phyloP scores from a whole-genome alignment of 2,888 invertebrate genomes.

The Mimas tiliae region DNA sequence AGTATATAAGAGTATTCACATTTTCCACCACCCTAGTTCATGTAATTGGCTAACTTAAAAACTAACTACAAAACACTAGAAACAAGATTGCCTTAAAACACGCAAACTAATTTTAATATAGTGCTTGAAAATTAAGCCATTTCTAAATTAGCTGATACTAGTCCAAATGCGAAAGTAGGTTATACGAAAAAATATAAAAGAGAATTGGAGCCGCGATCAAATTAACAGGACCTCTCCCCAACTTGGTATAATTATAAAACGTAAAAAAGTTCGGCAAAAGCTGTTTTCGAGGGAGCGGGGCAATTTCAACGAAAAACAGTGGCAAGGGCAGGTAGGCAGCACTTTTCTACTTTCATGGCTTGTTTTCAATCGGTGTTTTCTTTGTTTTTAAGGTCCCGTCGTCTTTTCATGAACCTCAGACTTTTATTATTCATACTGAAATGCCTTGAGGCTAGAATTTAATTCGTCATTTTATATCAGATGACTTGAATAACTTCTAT shows the following conservation, averaged over 20 bases:
- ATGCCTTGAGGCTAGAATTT: too few relatives aligned
- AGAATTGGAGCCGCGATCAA: constrained; percentile 38
- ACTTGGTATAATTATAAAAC: constrained; percentile 54
- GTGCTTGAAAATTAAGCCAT: constrained; percentile 19
- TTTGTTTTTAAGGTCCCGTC: constrained; percentile 36
- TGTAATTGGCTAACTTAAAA: constrained; percentile 18
- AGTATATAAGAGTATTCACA: not conserved
- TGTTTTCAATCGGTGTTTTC: constrained; percentile 62
- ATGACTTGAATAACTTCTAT: too few relatives aligned
- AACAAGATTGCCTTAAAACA: constrained; percentile 10
- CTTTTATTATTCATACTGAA: not conserved
- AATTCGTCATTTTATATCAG: too few relatives aligned
- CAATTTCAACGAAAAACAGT: constrained; percentile 42
- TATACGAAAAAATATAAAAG: constrained; percentile 21
- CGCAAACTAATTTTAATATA: constrained; percentile 15
- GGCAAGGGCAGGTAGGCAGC: constrained; percentile 39
- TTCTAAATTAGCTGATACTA: constrained; percentile 18
- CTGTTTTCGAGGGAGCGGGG: constrained; percentile 45
- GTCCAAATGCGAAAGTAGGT: constrained; percentile 19
- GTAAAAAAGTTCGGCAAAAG: constrained; percentile 45
- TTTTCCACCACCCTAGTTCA: not conserved
- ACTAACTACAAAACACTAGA: constrained; percentile 14
- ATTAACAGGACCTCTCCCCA: constrained; percentile 48
- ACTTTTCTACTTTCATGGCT: constrained; percentile 46
- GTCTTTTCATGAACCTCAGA: constrained; percentile 3